Conservation (phyloP, 2,113 vertebrate genomes). For the Rhinolophus sinicus region DNA sequence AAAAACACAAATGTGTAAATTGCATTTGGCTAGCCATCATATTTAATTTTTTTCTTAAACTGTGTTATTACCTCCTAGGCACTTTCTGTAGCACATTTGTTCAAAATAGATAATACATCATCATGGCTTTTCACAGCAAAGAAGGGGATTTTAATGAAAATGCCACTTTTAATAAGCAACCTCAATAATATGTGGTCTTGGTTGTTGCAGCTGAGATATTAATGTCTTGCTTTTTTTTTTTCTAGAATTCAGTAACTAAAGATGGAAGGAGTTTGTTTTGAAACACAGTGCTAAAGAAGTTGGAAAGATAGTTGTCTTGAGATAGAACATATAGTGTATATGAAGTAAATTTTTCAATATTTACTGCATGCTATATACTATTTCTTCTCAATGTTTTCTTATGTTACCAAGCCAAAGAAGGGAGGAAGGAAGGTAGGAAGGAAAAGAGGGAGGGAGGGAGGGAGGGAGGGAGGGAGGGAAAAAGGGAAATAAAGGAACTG, state of each 20-base stretch:
- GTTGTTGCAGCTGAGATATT: conserved; percentile 78
- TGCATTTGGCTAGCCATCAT: conserved; percentile 78
- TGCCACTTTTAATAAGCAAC: conserved; percentile 85
- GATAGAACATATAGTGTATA: background rate
- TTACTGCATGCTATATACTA: background rate
- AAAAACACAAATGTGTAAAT: conserved; percentile 70
- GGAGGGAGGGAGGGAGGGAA: no score
- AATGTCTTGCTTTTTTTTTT: conserved; percentile 57
- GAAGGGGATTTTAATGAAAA: conserved; percentile 85
- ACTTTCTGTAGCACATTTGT: conserved; percentile 55
- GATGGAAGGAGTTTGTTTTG: conserved; percentile 41
- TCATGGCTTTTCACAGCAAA: conserved; percentile 68
- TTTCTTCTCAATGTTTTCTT: background rate
- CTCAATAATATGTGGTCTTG: conserved; percentile 75
- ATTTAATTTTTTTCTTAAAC: conserved; percentile 82
- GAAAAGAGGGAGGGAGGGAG: background rate
- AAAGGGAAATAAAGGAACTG: background rate
- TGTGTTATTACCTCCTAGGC: conserved; percentile 79
- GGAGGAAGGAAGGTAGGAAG: background rate
- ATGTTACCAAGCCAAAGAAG: background rate
- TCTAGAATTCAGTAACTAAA: conserved; percentile 71
- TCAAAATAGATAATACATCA: conserved; percentile 74
- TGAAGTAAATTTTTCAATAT: conserved; percentile 17
- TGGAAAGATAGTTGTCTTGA: conserved; percentile 42
- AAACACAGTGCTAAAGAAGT: conserved; percentile 39